Percentiles rank a stretch among this genome's conserved stretches.
phyloP scores from a whole-genome alignment of 2,113 vertebrate species.

The Pelobates fuscus region DNA sequence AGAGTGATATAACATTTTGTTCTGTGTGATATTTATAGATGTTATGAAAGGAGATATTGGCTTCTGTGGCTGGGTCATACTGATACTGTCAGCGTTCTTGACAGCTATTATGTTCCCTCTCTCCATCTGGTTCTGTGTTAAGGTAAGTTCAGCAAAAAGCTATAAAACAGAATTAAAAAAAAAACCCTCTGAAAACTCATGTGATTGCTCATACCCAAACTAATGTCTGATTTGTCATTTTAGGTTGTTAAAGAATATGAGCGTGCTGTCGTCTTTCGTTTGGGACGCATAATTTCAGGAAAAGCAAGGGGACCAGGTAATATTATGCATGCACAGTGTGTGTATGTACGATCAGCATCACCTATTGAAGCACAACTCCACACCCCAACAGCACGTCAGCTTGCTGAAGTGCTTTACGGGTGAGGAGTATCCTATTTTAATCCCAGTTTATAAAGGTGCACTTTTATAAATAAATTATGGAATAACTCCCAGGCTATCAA shows the following conservation, averaged over 20 bases:
- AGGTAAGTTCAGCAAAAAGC: conserved; percentile 67
- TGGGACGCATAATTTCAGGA: conserved; percentile 78
- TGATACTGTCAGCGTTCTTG: conserved; percentile 74
- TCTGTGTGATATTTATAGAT: conserved; percentile 58
- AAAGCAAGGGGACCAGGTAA: conserved; percentile 88
- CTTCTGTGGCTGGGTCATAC: conserved; percentile 75
- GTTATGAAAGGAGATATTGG: conserved; percentile 67
- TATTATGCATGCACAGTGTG: too few relatives aligned
- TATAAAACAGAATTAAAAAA: background rate
- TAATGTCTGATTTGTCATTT: background rate
- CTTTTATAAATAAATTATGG: too few relatives aligned
- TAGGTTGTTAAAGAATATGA: conserved; percentile 90
- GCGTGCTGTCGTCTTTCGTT: conserved; percentile 82
- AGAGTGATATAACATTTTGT: background rate
- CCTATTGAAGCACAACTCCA: too few relatives aligned
- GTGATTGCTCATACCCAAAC: background rate
- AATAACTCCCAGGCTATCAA: too few relatives aligned
- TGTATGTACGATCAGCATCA: too few relatives aligned
- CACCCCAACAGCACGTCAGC: too few relatives aligned
- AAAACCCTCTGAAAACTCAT: background rate
- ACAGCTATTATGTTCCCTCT: conserved; percentile 73
- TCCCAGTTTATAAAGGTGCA: too few relatives aligned
- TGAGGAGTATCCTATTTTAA: too few relatives aligned
- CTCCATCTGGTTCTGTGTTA: conserved; percentile 83
- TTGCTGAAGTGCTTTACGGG: too few relatives aligned